Evolutionary conservation across 2,888 invertebrate genomes (phyloP).

Genomic region (Sphecodes monilicornis): DNA sequence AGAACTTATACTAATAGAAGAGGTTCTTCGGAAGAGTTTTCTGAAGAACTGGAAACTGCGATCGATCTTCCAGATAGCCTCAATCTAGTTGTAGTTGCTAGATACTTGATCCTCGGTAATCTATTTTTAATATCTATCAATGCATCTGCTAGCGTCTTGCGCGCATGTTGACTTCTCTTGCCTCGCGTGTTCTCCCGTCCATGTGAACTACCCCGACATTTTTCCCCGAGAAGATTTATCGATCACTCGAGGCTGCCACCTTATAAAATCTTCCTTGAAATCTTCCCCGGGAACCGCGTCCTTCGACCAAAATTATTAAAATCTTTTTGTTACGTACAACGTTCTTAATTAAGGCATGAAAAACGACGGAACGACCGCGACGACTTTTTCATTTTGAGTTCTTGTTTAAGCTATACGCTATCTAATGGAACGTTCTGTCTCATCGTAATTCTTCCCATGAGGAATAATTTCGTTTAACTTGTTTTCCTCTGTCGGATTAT

Average conservation of each 20-base stretch:
- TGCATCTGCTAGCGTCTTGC: constrained; percentile 42
- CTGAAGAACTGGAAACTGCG: constrained; percentile 41
- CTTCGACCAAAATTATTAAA: constrained; percentile 23
- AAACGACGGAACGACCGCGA: not conserved
- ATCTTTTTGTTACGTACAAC: constrained; percentile 18
- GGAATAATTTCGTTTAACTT: constrained; percentile 15
- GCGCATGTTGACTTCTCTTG: constrained; percentile 9
- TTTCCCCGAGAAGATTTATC: constrained; percentile 29
- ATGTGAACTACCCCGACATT: constrained; percentile 25
- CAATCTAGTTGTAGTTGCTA: constrained; percentile 58
- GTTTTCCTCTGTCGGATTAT: not conserved
- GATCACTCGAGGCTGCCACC: constrained; percentile 12
- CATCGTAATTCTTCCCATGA: not conserved
- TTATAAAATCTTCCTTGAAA: not conserved
- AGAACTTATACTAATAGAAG: constrained; percentile 29
- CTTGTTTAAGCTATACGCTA: constrained; percentile 1
- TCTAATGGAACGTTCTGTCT: not conserved
- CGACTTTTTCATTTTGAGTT: constrained; percentile 13
- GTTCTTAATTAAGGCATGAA: constrained; percentile 24
- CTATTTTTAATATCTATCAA: constrained; percentile 63
- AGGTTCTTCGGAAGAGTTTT: constrained; percentile 30
- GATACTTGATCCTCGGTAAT: constrained; percentile 57
- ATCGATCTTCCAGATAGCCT: constrained; percentile 52
- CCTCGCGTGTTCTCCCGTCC: constrained; percentile 30
- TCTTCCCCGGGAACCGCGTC: not conserved